Percentiles rank a stretch among this genome's conserved stretches.
These are phyloP conservation scores for Valencia hispanica DNA, from an alignment of 2,797 vertebrate genomes.

Conservation along the genomic window DNA sequence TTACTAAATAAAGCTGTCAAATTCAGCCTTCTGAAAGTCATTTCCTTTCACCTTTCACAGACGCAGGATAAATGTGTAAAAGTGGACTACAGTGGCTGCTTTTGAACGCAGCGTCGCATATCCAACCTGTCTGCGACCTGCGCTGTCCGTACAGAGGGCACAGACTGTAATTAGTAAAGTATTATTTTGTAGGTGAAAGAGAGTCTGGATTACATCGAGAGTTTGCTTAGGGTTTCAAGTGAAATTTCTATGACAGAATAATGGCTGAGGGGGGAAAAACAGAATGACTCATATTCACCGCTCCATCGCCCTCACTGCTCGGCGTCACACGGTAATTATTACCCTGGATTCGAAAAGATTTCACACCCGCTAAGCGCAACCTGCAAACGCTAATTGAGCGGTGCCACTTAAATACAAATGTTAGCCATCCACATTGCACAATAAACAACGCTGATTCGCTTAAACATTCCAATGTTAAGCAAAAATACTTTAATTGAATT, in stretches of 20 bases:
- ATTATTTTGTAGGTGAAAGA: conserved; percentile 60
- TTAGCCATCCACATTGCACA: background rate
- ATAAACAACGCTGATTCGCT: background rate
- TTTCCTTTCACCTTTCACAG: conserved; percentile 26
- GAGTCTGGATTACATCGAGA: conserved; percentile 63
- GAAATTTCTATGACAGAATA: conserved; percentile 69
- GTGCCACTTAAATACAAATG: background rate
- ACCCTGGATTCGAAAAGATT: conserved; percentile 43
- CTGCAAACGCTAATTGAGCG: background rate
- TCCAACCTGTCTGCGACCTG: conserved; percentile 33
- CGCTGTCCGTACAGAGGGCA: conserved; percentile 37
- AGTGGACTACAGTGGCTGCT: conserved; percentile 16
- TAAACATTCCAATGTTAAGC: background rate
- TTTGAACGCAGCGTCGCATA: conserved; percentile 23
- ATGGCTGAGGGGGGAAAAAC: conserved; percentile 69
- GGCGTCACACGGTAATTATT: conserved; percentile 57
- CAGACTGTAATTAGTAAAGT: conserved; percentile 55
- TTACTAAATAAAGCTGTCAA: conserved; percentile 15
- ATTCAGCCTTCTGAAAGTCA: conserved; percentile 18
- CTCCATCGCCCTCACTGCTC: conserved; percentile 60
- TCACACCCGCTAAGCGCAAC: conserved; percentile 20
- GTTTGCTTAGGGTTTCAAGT: conserved; percentile 44
- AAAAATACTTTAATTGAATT: background rate
- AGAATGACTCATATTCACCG: conserved; percentile 68
- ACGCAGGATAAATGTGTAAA: conserved; percentile 12